phyloP scores from a whole-genome alignment of 2,113 vertebrate genomes.

The Bubo scandiacus region DNA sequence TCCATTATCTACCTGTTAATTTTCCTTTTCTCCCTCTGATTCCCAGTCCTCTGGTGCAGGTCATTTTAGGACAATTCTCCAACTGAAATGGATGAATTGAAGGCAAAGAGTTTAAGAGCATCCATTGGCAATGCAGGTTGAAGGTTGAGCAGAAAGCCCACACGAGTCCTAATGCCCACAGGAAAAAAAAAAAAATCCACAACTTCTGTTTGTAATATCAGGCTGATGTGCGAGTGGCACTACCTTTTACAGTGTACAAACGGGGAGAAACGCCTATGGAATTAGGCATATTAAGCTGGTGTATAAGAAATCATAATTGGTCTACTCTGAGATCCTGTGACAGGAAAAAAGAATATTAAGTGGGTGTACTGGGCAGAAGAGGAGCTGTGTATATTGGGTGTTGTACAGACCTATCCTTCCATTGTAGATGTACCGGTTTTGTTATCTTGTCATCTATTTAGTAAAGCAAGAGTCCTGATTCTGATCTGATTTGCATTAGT shows the following conservation, averaged over 20 bases:
- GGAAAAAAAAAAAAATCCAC: neutral
- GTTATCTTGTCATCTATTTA: neutral
- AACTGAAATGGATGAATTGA: neutral
- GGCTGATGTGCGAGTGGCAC: neutral
- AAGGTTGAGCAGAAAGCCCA: neutral
- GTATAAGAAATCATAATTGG: neutral
- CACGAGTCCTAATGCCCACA: accelerated
- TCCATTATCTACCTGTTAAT: neutral
- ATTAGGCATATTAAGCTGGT: neutral
- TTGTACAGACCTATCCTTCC: neutral
- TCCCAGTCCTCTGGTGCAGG: neutral
- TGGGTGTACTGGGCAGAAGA: neutral
- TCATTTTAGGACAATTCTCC: neutral
- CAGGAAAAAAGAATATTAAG: neutral
- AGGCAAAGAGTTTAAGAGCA: neutral
- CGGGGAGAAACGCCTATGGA: neutral
- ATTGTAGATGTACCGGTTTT: neutral
- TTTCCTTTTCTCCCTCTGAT: neutral
- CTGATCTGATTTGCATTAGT: neutral
- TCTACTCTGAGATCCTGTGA: neutral
- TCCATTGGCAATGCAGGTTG: neutral
- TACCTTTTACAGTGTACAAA: neutral
- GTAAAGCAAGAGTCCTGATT: neutral
- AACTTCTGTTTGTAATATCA: neutral
- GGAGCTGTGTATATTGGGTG: neutral